These are phyloP conservation scores for Apis dorsata DNA, from an alignment of 1,140 invertebrate genomes.

Conservation along the genomic window DNA sequence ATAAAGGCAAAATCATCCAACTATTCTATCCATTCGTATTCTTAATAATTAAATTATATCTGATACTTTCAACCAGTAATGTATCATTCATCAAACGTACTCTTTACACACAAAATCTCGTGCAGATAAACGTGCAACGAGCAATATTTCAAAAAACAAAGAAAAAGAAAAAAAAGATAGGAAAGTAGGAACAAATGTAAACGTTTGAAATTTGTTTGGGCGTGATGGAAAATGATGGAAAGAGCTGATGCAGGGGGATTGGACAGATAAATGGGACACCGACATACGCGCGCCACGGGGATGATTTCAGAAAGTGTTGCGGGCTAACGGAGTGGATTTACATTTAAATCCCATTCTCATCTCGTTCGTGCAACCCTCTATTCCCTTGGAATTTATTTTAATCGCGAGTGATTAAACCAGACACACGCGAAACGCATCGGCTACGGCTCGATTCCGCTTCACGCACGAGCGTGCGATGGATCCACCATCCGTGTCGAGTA, in stretches of 20 bases:
- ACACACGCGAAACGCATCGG: not conserved
- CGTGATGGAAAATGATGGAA: not conserved
- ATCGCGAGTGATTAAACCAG: constrained; percentile 8
- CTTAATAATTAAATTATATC: too few relatives aligned
- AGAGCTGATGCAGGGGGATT: not conserved
- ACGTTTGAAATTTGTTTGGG: not conserved
- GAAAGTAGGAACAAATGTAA: not conserved
- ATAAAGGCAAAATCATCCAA: too few relatives aligned
- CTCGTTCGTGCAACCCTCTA: not conserved
- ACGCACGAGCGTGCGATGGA: not conserved
- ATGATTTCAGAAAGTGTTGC: constrained; percentile 25
- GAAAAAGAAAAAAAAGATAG: too few relatives aligned
- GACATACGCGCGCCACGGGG: not conserved
- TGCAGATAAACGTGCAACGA: too few relatives aligned
- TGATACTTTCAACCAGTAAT: too few relatives aligned
- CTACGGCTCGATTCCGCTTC: not conserved
- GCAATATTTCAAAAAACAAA: not conserved
- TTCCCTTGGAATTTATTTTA: constrained; percentile 1
- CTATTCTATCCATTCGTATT: too few relatives aligned
- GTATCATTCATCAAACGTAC: too few relatives aligned
- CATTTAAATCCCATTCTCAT: not conserved
- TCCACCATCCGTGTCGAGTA: not conserved
- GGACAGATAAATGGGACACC: constrained; percentile 2
- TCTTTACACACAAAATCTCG: too few relatives aligned
- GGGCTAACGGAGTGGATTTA: constrained; percentile 5